These are phyloP conservation scores for Syngnathoides biaculeatus DNA, from an alignment of 2,113 vertebrate genomes.

Conservation along the genomic window DNA sequence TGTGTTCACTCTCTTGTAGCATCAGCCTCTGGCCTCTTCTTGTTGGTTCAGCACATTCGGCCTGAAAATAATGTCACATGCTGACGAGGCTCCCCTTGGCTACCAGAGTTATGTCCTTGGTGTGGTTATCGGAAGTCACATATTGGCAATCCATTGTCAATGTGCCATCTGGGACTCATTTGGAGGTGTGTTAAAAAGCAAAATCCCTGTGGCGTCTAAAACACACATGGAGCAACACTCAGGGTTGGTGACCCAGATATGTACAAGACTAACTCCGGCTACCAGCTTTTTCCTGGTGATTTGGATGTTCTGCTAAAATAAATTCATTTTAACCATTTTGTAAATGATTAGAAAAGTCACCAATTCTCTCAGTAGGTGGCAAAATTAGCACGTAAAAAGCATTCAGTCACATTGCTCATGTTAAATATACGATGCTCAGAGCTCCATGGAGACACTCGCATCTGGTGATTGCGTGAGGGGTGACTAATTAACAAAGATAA, in stretches of 20 bases:
- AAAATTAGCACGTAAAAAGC: neutral
- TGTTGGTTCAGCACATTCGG: constrained; percentile 43
- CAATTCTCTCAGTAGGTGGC: neutral
- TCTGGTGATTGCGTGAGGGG: neutral
- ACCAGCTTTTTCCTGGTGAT: neutral
- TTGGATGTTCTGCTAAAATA: neutral
- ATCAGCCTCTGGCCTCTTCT: constrained; percentile 15
- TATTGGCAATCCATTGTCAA: constrained; percentile 44
- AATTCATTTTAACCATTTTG: neutral
- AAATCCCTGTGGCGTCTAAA: constrained; percentile 6
- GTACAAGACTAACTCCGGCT: neutral
- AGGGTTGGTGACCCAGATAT: neutral
- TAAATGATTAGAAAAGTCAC: neutral
- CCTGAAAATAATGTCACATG: constrained; percentile 20
- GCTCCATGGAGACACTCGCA: neutral
- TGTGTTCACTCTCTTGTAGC: constrained; percentile 9
- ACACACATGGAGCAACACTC: constrained; percentile 7
- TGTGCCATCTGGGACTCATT: constrained; percentile 40
- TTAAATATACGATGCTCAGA: neutral
- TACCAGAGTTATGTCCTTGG: constrained; percentile 15
- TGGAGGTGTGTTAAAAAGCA: neutral
- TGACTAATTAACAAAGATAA: neutral
- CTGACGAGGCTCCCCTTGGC: constrained; percentile 38
- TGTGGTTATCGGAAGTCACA: constrained; percentile 36
- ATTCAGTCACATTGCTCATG: too few relatives aligned